Conservation (phyloP, 1,140 invertebrate species). For the Eupristina koningsbergeri region DNA sequence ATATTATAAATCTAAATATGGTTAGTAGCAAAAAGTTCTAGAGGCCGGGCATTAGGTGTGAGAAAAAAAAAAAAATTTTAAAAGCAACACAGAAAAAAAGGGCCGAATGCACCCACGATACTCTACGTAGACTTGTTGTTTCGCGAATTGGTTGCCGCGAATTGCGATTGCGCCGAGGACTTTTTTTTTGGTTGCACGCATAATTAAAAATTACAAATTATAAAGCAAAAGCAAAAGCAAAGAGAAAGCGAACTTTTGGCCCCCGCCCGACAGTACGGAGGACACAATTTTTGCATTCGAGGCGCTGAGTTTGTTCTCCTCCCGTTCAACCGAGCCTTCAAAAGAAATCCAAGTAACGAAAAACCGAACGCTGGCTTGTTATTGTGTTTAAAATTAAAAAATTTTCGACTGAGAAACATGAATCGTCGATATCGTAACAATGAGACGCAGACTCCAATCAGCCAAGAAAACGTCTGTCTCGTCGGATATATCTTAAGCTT, state of each 20-base stretch:
- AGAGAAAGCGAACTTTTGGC: constrained; percentile 39
- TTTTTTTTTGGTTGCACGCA: constrained; percentile 40
- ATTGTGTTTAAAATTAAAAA: constrained; percentile 46
- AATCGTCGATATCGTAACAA: constrained; percentile 52
- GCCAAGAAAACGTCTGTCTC: constrained; percentile 49
- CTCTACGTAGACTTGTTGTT: constrained; percentile 49
- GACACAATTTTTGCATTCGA: constrained; percentile 42
- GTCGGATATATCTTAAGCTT: constrained; percentile 52
- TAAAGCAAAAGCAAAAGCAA: no score
- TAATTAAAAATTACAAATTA: no score
- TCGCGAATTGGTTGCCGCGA: constrained; percentile 13
- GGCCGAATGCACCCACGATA: constrained; percentile 37
- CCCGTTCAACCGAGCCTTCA: constrained; percentile 33
- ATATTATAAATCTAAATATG: constrained; percentile 59
- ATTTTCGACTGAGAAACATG: constrained; percentile 53
- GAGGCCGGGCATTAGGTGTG: constrained; percentile 64
- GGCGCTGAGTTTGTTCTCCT: constrained; percentile 34
- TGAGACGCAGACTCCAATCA: constrained; percentile 50
- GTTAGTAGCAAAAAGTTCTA: constrained; percentile 61
- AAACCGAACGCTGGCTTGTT: constrained; percentile 50
- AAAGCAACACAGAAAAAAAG: constrained; percentile 44
- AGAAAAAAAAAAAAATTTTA: constrained; percentile 48
- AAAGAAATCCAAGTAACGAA: constrained; percentile 30
- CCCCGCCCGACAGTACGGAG: constrained; percentile 39
- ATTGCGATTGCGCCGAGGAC: constrained; percentile 18